Evolutionary conservation across 2,888 invertebrate genomes (phyloP).

Genomic region (Oegoconia quadripuncta): DNA sequence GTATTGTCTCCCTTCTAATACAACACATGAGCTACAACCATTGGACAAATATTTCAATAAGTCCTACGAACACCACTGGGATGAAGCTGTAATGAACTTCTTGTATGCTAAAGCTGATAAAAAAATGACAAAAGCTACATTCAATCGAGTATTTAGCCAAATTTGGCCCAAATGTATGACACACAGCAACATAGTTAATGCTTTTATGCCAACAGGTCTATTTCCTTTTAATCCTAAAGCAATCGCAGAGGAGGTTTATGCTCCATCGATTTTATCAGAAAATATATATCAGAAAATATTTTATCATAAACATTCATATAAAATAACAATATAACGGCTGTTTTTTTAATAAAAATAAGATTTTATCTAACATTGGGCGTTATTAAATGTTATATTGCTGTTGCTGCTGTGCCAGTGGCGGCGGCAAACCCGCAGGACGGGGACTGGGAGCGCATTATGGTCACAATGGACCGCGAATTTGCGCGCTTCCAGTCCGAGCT

Average conservation of each 20-base stretch:
- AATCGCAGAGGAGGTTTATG: conserved; percentile 16
- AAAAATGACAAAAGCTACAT: conserved; percentile 3
- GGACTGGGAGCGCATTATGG: too few species aligned
- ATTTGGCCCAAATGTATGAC: conserved; percentile 12
- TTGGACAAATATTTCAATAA: conserved; percentile 15
- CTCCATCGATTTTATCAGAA: too few species aligned
- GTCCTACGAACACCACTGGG: conserved; percentile 4
- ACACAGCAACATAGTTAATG: conserved; percentile 17
- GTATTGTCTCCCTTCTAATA: conserved; percentile 17
- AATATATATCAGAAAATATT: too few species aligned
- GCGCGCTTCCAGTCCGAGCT: too few species aligned
- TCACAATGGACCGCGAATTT: too few species aligned
- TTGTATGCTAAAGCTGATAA: background rate
- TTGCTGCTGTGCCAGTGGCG: too few species aligned
- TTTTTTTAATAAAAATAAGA: too few species aligned
- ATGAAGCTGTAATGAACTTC: conserved; percentile 1
- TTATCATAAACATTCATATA: too few species aligned
- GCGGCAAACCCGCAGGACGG: too few species aligned
- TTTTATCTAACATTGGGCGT: too few species aligned
- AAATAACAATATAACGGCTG: too few species aligned
- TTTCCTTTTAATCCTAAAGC: conserved; percentile 15
- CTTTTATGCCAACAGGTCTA: conserved; percentile 19
- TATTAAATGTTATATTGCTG: too few species aligned
- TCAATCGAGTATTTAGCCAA: background rate
- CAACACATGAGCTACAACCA: conserved; percentile 20